Conservation (phyloP, 2,888 invertebrate genomes). For the Tupiocoris notatus region DNA sequence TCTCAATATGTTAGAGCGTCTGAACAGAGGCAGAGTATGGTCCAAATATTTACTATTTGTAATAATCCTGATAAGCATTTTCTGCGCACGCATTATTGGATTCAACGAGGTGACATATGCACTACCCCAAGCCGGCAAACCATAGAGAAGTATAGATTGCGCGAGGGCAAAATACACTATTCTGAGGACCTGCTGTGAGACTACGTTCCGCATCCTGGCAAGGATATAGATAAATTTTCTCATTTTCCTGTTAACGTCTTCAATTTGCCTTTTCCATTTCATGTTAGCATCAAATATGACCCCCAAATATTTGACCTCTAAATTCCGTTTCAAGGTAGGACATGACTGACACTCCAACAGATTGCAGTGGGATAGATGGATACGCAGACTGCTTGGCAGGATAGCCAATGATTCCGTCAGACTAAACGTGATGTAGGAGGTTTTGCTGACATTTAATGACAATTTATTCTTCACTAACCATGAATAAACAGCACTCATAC, state of each 20-base stretch:
- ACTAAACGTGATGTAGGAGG: not conserved
- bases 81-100: too few relatives aligned
- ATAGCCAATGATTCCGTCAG: not conserved
- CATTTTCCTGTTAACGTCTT: not conserved
- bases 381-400: not conserved
- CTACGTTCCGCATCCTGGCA: not conserved
- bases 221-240: slow-evolving; percentile 3
- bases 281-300: not conserved
- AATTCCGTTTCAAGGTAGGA: not conserved
- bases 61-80: too few relatives aligned
- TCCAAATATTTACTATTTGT: too few relatives aligned
- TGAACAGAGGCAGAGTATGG: too few relatives aligned
- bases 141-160: not conserved
- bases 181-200: not conserved
- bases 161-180: not conserved
- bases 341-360: not conserved
- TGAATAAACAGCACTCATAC: not conserved
- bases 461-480: not conserved
- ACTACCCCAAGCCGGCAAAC: slow-evolving; percentile 4
- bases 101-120: not conserved
- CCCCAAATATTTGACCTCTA: not conserved
- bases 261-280: slow-evolving; percentile 15
- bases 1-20: too few relatives aligned
- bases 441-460: not conserved
- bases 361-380: not conserved